phyloP scores from a whole-genome alignment of 2,113 vertebrate genomes.

The Cyprichromis sp. region DNA sequence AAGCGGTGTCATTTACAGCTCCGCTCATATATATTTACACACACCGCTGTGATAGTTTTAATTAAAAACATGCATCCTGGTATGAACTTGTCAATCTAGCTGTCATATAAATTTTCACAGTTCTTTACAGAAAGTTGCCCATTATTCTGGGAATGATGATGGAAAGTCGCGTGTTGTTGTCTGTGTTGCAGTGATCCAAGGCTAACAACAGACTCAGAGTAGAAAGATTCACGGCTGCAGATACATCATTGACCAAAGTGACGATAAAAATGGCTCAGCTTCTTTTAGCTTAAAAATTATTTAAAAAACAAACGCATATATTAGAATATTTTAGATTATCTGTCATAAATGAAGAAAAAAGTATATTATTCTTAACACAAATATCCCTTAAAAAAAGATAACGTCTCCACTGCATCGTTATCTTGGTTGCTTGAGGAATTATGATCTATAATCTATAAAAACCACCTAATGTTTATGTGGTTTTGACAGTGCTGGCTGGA shows the following conservation, averaged over 20 bases:
- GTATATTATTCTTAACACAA: neutral
- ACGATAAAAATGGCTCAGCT: rapidly evolving
- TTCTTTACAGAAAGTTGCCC: neutral
- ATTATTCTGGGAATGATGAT: too few species aligned
- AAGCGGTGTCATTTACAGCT: neutral
- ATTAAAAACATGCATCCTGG: neutral
- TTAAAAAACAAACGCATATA: rapidly evolving
- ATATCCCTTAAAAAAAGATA: neutral
- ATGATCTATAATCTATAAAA: neutral
- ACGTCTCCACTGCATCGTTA: neutral
- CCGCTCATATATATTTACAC: neutral
- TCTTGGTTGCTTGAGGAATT: rapidly evolving
- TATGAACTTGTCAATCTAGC: neutral
- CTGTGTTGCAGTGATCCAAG: rapidly evolving
- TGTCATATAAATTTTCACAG: neutral
- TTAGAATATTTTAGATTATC: neutral
- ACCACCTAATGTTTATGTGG: neutral
- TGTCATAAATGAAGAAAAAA: neutral
- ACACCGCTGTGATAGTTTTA: neutral
- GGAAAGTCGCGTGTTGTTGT: neutral
- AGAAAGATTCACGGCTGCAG: neutral
- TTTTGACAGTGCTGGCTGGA: neutral
- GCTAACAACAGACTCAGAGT: neutral
- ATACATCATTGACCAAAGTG: rapidly evolving
- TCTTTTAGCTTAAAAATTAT: neutral